Conservation (phyloP, 1,140 invertebrate genomes). For the Gonatopus flavifemur region DNA sequence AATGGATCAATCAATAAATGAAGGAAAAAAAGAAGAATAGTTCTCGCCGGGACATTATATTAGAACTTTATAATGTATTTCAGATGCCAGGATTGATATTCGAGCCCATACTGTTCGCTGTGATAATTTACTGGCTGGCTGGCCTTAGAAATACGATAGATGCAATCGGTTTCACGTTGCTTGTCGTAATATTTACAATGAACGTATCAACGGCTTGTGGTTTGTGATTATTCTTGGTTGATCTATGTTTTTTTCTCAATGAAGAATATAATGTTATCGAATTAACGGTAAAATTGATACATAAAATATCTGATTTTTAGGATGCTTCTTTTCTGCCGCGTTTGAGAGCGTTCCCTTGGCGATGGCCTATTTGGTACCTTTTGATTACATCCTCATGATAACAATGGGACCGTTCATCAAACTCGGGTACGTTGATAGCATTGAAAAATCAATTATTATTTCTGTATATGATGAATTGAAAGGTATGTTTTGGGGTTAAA, state of each 20-base stretch:
- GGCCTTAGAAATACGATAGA: slow-evolving; percentile 68
- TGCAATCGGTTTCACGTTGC: slow-evolving; percentile 69
- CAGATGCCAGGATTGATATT: slow-evolving; percentile 78
- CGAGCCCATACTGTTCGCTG: slow-evolving; percentile 74
- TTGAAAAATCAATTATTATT: background rate
- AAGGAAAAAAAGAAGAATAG: no score
- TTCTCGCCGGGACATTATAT: no score
- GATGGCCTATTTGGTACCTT: slow-evolving; percentile 82
- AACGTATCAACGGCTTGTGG: slow-evolving; percentile 84
- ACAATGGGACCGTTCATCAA: slow-evolving; percentile 83
- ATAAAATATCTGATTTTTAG: slow-evolving; percentile 54
- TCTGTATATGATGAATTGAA: background rate
- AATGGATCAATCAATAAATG: no score
- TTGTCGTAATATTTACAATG: slow-evolving; percentile 72
- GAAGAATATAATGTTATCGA: background rate
- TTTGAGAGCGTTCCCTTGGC: slow-evolving; percentile 79
- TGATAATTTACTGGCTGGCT: slow-evolving; percentile 77
- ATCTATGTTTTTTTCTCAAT: slow-evolving; percentile 38
- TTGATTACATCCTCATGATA: slow-evolving; percentile 86
- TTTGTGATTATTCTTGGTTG: no score
- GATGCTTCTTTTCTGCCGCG: slow-evolving; percentile 80
- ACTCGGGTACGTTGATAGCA: slow-evolving; percentile 65
- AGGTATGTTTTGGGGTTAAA: background rate
- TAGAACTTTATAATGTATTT: slow-evolving; percentile 37
- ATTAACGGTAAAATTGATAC: background rate